Evolutionary conservation across 2,888 invertebrate species (phyloP).

Genomic region (Bugula neritina): DNA sequence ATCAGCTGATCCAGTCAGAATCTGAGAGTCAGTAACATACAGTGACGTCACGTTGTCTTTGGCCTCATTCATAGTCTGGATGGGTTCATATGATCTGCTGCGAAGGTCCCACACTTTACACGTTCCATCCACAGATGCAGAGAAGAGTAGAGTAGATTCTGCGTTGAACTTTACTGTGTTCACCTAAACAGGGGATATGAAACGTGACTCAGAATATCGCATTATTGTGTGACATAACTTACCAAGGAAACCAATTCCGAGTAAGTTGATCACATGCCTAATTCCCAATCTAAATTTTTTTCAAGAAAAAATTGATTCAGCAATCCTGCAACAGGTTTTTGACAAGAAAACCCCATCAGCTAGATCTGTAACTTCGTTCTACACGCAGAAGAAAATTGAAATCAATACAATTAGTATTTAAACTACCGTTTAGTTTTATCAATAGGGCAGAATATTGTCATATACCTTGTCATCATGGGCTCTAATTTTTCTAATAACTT

Average conservation of each 20-base stretch:
- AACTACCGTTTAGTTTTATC: too few species aligned
- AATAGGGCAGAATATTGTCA: too few species aligned
- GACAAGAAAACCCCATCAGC: too few species aligned
- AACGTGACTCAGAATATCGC: neutral
- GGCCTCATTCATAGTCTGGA: constrained; percentile 81
- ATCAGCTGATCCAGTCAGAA: constrained; percentile 83
- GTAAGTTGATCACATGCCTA: too few species aligned
- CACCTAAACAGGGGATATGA: constrained; percentile 58
- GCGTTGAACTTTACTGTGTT: constrained; percentile 86
- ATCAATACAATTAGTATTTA: too few species aligned
- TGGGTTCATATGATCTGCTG: constrained; percentile 62
- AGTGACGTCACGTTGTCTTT: constrained; percentile 71
- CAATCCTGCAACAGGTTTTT: too few species aligned
- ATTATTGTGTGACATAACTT: too few species aligned
- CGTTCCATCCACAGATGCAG: constrained; percentile 87
- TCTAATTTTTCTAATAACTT: constrained; percentile 73
- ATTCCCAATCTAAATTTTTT: too few species aligned
- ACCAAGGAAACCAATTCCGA: too few species aligned
- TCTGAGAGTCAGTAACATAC: constrained; percentile 76
- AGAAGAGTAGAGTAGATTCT: constrained; percentile 83
- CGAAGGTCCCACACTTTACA: constrained; percentile 86
- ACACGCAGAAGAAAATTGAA: too few species aligned
- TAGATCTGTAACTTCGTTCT: too few species aligned
- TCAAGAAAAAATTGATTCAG: too few species aligned
- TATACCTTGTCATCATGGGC: constrained; percentile 68